Percentiles rank a stretch among this genome's conserved stretches.
Evolutionary conservation across 2,113 vertebrate species (phyloP).

Genomic region (Oncorhynchus gorbuscha): DNA sequence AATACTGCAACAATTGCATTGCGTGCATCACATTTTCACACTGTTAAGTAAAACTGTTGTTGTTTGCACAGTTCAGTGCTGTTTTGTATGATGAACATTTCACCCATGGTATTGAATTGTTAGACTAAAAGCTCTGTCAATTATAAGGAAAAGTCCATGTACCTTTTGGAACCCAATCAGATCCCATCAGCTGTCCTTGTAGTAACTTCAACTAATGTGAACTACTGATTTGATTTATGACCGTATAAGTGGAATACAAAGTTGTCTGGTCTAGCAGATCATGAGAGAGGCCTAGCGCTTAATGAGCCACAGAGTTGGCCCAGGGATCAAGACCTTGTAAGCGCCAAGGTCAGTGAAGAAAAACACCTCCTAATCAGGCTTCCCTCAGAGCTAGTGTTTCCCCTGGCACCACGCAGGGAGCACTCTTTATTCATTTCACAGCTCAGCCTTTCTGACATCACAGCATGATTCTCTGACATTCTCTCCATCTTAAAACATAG

Average conservation of each 20-base stretch:
- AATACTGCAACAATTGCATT: no score
- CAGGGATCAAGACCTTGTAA: conserved; percentile 30
- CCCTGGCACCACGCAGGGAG: conserved; percentile 24
- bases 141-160: no score
- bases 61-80: no score
- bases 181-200: no score
- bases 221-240: no score
- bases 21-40: no score
- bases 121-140: no score
- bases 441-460: conserved; percentile 19
- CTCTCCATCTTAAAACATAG: conserved; percentile 33
- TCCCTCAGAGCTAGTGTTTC: conserved; percentile 24
- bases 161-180: no score
- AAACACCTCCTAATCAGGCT: conserved; percentile 37
- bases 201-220: no score
- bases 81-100: no score
- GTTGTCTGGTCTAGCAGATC: conserved; percentile 9
- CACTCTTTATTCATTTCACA: conserved; percentile 28
- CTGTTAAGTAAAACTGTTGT: no score
- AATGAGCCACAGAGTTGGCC: conserved; percentile 12
- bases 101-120: no score
- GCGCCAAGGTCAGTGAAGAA: conserved; percentile 41
- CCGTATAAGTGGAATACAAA: not conserved
- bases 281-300: conserved; percentile 12
- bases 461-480: conserved; percentile 35